These are phyloP conservation scores for Cuniculus paca DNA, from an alignment of 2,797 vertebrate species.

Conservation along the genomic window DNA sequence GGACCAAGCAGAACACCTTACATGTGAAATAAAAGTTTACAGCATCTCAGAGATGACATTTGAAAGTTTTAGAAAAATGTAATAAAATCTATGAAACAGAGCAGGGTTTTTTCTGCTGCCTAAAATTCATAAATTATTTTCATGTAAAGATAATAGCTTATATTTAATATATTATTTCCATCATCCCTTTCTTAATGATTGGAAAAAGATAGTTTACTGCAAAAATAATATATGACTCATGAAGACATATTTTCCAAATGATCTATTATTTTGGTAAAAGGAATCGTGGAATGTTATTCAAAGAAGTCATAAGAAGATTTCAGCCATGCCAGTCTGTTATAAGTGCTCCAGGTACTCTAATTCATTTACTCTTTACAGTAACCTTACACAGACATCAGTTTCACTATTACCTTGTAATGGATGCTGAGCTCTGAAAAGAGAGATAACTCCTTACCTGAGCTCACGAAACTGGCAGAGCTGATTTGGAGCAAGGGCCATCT, in stretches of 20 bases:
- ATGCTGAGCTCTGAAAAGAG: not conserved
- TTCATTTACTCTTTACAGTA: not conserved
- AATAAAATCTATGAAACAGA: not conserved
- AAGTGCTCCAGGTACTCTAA: not conserved
- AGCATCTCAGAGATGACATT: not conserved
- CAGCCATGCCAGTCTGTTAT: not conserved
- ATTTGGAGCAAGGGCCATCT: fast-evolving
- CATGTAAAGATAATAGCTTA: not conserved
- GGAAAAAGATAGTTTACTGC: not conserved
- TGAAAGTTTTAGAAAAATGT: not conserved
- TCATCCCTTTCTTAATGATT: not conserved
- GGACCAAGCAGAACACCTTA: not conserved
- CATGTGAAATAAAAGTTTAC: not conserved
- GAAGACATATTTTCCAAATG: not conserved
- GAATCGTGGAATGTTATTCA: not conserved
- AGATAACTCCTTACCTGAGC: fast-evolving
- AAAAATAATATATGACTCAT: not conserved
- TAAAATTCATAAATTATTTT: not conserved
- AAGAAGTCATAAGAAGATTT: not conserved
- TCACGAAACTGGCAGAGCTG: not conserved
- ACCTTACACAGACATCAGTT: not conserved
- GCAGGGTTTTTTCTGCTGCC: not conserved
- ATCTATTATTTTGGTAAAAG: not conserved
- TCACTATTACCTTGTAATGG: not conserved
- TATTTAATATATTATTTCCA: conserved; percentile 31